A percentile compares a stretch with the other conserved stretches of the same genome.
Evolutionary conservation across 92 coral and sea anemone genomes (phyloP).

Genomic region (Epizoanthus ramosus): DNA sequence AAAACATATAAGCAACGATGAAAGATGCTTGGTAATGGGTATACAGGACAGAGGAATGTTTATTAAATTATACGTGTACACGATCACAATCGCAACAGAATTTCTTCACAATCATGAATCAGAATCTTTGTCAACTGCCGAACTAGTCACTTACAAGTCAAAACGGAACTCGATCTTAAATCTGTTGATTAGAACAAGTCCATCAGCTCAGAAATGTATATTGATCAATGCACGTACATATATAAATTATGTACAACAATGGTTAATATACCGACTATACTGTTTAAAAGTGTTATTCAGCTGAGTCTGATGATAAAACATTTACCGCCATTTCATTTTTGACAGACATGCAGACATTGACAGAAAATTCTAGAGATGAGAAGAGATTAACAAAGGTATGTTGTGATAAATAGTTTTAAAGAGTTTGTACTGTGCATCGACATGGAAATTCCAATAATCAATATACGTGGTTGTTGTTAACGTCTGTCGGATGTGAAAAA

Average conservation of each 20-base stretch:
- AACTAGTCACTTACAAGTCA: no score
- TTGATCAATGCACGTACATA: background rate
- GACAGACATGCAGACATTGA: background rate
- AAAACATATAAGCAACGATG: background rate
- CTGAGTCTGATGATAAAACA: background rate
- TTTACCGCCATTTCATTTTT: background rate
- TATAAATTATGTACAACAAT: background rate
- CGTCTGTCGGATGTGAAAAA: no score
- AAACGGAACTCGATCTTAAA: no score
- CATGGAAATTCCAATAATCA: no score
- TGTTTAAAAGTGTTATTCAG: background rate
- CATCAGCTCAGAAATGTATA: background rate
- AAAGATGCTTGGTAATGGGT: background rate
- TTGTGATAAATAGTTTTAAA: background rate
- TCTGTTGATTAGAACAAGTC: no score
- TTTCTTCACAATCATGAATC: no score
- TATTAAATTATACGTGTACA: no score
- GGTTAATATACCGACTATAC: background rate
- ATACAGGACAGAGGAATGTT: no score
- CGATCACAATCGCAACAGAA: no score
- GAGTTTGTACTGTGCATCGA: background rate
- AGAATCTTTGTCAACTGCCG: no score
- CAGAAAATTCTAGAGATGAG: background rate
- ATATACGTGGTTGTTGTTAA: no score
- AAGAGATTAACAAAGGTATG: constrained; percentile 63